Evolutionary conservation across 1,140 invertebrate species (phyloP), one percentile per base, ranked within the genome.

Genomic region (Tetraneura akinire): DNA sequence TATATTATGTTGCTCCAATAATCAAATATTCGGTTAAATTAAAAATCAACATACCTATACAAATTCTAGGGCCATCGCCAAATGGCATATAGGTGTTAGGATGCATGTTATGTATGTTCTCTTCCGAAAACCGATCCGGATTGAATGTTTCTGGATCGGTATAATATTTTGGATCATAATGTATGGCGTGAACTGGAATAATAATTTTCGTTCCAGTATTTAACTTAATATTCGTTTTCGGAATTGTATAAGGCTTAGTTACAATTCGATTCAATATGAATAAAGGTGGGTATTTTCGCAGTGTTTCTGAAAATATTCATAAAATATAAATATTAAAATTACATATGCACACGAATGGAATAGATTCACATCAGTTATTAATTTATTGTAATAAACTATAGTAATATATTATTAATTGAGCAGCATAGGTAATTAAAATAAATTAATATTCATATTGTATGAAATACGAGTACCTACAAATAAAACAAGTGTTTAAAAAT

Each of bases 41-140:
- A 8, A 14, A 10, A 10, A 42, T 23, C 32, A 47, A 4, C 32
- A 84, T 83, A 88, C 88, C 85, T 21, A 84, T 80, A 80, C 88
- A 89, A 81, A 88, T 87, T 62, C 88, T 82, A 5, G 85, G 84
- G 13, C 88, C 88, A 47, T 88, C 88, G 26, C 88, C 88, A 82
- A 90, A 90, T 5, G 89, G 89, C 57, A 90, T 83, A 81, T 87
- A 89, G 1, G 86, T 81, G 21, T 80, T 70, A 0, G 78, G 84
- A 53, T 80, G 42, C 0, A 82, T 60, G 29, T 87, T 83, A 6
- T 82, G 82, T 21, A 85, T 85, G 9, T 86, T 86, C 62, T 85
- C 86, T 6, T 89, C 87, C 3, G 84, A 85, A 85, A 94, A 94
- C 82, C 93, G 87, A 49, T 93, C 91, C 0, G 94, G 94, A 83